A percentile compares a stretch with the other conserved stretches of the same genome.
These are phyloP conservation scores for Helleia helle DNA, from an alignment of 2,888 invertebrate species.

Conservation along the genomic window DNA sequence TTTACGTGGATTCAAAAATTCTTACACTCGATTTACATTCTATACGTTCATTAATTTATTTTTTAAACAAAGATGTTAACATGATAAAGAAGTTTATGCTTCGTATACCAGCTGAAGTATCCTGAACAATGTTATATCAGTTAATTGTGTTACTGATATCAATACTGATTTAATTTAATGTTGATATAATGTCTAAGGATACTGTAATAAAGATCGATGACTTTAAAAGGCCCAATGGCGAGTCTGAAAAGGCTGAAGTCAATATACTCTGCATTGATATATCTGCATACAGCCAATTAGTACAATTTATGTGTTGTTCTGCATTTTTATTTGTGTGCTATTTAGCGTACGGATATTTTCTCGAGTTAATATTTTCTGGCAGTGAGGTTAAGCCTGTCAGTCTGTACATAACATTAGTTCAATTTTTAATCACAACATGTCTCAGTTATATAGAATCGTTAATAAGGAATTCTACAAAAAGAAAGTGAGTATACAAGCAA, in stretches of 20 bases:
- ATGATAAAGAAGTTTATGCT: too few relatives aligned
- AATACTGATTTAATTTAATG: neutral
- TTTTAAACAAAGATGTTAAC: too few relatives aligned
- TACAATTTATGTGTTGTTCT: conserved; percentile 85
- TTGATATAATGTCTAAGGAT: conserved; percentile 35
- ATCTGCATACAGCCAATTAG: conserved; percentile 74
- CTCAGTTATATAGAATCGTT: conserved; percentile 86
- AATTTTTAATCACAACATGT: conserved; percentile 88
- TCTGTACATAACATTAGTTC: conserved; percentile 93
- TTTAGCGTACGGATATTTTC: conserved; percentile 91
- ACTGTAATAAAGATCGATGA: conserved; percentile 48
- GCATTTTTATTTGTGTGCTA: conserved; percentile 90
- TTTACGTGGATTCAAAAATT: too few relatives aligned
- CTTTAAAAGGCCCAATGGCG: conserved; percentile 24
- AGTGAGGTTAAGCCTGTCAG: conserved; percentile 92
- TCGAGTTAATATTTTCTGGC: conserved; percentile 94
- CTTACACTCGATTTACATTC: too few relatives aligned
- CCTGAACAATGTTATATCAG: neutral
- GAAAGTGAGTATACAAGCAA: conserved; percentile 74
- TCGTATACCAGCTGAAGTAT: too few relatives aligned
- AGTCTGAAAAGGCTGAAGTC: conserved; percentile 51
- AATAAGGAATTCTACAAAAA: conserved; percentile 73
- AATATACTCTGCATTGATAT: conserved; percentile 84
- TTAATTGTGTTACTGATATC: neutral
- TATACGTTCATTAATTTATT: too few relatives aligned